Percentiles rank a stretch among this genome's conserved stretches.
These are phyloP conservation scores for Leptinotarsa peninsularis DNA, from an alignment of 2,888 invertebrate species.

Conservation along the genomic window DNA sequence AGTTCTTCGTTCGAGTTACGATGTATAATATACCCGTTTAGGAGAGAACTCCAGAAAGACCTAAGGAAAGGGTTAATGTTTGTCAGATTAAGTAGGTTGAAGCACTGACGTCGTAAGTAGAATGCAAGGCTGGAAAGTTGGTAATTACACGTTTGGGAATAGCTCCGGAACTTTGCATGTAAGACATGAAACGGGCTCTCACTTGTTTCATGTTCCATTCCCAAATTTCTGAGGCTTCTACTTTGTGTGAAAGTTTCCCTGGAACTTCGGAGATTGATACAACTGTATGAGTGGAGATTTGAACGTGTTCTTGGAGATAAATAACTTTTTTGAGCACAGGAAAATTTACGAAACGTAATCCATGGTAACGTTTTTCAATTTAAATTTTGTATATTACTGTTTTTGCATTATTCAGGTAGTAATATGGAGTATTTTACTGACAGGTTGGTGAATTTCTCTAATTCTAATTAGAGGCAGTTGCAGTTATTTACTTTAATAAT, in stretches of 20 bases:
- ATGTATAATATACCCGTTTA: conserved; percentile 1
- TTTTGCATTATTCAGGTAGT: too few species aligned
- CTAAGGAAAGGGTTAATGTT: conserved; percentile 13
- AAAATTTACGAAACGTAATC: too few species aligned
- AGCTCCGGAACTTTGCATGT: conserved; percentile 15
- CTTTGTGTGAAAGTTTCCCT: not conserved
- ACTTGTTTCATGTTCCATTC: conserved; percentile 16
- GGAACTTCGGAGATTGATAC: not conserved
- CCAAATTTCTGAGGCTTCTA: conserved; percentile 5
- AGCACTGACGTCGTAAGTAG: conserved; percentile 18
- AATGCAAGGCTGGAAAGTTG: conserved; percentile 17
- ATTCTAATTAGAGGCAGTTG: too few species aligned
- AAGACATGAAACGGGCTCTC: conserved; percentile 9
- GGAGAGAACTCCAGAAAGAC: not conserved
- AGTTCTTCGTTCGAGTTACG: conserved; percentile 9
- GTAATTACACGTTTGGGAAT: conserved; percentile 19
- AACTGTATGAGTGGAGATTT: too few species aligned
- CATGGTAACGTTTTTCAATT: too few species aligned
- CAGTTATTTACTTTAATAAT: too few species aligned
- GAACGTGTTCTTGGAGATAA: too few species aligned
- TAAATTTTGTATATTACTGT: too few species aligned
- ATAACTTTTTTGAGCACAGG: too few species aligned
- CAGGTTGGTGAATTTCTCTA: too few species aligned
- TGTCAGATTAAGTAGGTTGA: conserved; percentile 17
- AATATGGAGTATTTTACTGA: too few species aligned